These are phyloP conservation scores for Acrossocheilus fasciatus DNA, from an alignment of 2,797 vertebrate genomes.

Conservation along the genomic window DNA sequence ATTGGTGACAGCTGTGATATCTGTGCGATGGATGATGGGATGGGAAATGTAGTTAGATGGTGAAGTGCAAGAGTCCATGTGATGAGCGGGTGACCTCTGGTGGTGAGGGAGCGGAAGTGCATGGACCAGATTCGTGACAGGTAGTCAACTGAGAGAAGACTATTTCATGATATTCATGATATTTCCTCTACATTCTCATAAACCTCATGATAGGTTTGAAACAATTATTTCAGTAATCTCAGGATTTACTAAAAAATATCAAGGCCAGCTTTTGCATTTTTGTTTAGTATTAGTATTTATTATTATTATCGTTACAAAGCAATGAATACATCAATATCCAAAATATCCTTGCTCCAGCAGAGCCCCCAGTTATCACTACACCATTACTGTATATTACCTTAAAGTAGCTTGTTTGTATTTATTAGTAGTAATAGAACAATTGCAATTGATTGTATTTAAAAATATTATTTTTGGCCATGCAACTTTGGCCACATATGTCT, in stretches of 20 bases:
- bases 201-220: background rate
- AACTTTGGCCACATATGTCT: background rate
- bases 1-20: too few species aligned
- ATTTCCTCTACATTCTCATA: background rate
- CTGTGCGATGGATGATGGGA: too few species aligned
- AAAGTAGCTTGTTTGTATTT: too few species aligned
- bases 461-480: background rate
- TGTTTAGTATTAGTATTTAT: background rate
- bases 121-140: background rate
- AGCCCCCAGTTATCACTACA: background rate
- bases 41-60: too few species aligned
- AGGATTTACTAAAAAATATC: background rate
- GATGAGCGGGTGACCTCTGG: too few species aligned
- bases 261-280: background rate
- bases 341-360: background rate
- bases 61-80: too few species aligned
- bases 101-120: too few species aligned
- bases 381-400: too few species aligned
- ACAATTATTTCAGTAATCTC: background rate
- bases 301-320: background rate
- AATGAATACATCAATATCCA: background rate
- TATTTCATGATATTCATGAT: background rate
- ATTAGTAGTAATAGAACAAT: too few species aligned
- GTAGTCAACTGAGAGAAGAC: background rate
- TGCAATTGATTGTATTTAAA: background rate